Evolutionary conservation across 1,140 invertebrate genomes (phyloP).

Genomic region (Macrostomum lignano): DNA sequence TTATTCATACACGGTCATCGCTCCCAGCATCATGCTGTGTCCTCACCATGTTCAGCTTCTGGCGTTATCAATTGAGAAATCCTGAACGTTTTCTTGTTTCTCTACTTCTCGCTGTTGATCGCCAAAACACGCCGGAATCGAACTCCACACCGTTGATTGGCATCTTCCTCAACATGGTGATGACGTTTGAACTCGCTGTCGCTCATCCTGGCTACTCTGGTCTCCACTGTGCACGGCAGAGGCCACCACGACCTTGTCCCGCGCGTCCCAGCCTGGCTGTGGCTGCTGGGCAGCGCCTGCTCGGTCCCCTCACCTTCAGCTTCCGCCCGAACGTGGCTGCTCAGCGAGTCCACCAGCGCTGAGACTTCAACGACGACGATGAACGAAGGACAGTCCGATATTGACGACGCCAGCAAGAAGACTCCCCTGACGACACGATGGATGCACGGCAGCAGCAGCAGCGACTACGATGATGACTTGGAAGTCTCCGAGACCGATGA

Average conservation of each 20-base stretch:
- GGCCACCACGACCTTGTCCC: background rate
- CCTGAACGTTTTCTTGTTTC: conserved; percentile 21
- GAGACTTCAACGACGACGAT: too few relatives aligned
- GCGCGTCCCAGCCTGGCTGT: background rate
- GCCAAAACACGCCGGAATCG: conserved; percentile 25
- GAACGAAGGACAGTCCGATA: too few relatives aligned
- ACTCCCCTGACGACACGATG: too few relatives aligned
- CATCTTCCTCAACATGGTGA: conserved; percentile 2
- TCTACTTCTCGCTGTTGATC: conserved; percentile 22
- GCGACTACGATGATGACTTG: too few relatives aligned
- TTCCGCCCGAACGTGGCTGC: background rate
- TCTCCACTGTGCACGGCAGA: background rate
- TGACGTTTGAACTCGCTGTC: conserved; percentile 6
- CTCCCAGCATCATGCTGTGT: conserved; percentile 22
- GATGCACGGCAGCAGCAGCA: too few relatives aligned
- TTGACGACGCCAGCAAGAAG: too few relatives aligned
- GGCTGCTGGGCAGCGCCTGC: background rate
- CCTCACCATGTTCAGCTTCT: conserved; percentile 18
- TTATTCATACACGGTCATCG: conserved; percentile 24
- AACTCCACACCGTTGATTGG: conserved; percentile 22
- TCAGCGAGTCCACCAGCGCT: background rate
- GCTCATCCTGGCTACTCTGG: background rate
- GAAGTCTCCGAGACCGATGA: background rate
- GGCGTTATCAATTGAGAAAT: conserved; percentile 21
- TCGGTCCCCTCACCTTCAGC: background rate